These are phyloP conservation scores for Lutjanus erythropterus DNA, from an alignment of 2,113 vertebrate species.

Conservation along the genomic window DNA sequence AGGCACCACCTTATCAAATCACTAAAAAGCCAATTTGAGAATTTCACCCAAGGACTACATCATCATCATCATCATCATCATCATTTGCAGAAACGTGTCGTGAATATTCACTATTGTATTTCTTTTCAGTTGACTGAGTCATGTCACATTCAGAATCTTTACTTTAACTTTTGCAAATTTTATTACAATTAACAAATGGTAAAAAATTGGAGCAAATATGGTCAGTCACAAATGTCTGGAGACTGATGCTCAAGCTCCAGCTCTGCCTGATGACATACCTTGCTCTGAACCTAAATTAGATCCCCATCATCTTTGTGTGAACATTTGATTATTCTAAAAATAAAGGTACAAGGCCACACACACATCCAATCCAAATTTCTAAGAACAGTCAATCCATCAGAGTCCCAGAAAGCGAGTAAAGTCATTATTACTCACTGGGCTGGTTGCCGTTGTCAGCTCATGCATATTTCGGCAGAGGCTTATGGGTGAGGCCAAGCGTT, in stretches of 20 bases:
- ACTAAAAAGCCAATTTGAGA: no score
- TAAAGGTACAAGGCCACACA: background rate
- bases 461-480: conserved; percentile 5
- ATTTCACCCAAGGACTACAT: no score
- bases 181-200: background rate
- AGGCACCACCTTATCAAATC: no score
- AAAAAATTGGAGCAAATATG: background rate
- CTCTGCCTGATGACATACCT: background rate
- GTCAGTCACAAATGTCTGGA: background rate
- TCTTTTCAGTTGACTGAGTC: no score
- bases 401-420: background rate
- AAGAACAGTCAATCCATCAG: conserved; percentile 12
- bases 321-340: conserved; percentile 1
- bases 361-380: background rate
- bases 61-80: no score
- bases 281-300: background rate
- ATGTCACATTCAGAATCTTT: no score
- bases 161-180: background rate
- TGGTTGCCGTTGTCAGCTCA: background rate
- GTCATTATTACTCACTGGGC: background rate
- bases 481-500: conserved; percentile 4
- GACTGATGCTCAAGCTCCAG: background rate
- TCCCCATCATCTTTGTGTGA: background rate
- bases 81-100: no score
- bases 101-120: no score